A percentile compares a stretch with the other conserved stretches of the same genome.
These are phyloP conservation scores for Archilochus colubris DNA, from an alignment of 2,113 vertebrate genomes.

Conservation along the genomic window DNA sequence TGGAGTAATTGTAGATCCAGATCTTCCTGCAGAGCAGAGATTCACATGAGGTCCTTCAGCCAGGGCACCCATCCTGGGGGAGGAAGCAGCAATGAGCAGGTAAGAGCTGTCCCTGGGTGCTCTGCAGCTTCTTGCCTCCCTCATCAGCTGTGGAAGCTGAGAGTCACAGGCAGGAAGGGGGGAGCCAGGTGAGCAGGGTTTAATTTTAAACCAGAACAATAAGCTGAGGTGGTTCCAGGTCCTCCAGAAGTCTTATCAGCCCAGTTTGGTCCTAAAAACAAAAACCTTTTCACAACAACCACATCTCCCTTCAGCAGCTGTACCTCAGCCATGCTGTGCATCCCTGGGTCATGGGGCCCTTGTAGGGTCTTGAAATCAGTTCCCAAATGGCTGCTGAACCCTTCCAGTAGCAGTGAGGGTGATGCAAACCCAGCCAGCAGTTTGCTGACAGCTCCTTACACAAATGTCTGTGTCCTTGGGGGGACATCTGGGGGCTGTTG, in stretches of 20 bases:
- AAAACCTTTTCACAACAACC: not conserved
- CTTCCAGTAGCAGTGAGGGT: too few relatives aligned
- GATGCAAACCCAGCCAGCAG: too few relatives aligned
- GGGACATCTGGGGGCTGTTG: not conserved
- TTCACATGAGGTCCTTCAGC: not conserved
- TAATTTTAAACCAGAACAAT: rapidly evolving
- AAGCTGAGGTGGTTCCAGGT: not conserved
- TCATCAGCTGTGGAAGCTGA: rapidly evolving
- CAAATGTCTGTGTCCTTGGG: too few relatives aligned
- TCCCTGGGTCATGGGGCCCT: rapidly evolving
- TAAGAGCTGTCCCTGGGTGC: not conserved
- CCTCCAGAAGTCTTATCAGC: not conserved
- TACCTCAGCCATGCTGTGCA: not conserved
- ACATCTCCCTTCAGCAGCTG: not conserved
- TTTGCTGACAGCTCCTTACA: too few relatives aligned
- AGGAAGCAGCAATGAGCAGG: not conserved
- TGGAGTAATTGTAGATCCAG: not conserved
- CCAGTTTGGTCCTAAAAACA: not conserved
- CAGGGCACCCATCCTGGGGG: not conserved
- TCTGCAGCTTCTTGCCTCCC: not conserved
- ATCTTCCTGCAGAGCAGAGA: not conserved
- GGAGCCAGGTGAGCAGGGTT: not conserved
- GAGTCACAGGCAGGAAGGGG: not conserved
- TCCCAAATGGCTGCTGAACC: not conserved
- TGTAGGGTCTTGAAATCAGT: rapidly evolving